A percentile compares a stretch with the other conserved stretches of the same genome.
Conservation (phyloP, 2,113 vertebrate species). For the Salminus brasiliensis region DNA sequence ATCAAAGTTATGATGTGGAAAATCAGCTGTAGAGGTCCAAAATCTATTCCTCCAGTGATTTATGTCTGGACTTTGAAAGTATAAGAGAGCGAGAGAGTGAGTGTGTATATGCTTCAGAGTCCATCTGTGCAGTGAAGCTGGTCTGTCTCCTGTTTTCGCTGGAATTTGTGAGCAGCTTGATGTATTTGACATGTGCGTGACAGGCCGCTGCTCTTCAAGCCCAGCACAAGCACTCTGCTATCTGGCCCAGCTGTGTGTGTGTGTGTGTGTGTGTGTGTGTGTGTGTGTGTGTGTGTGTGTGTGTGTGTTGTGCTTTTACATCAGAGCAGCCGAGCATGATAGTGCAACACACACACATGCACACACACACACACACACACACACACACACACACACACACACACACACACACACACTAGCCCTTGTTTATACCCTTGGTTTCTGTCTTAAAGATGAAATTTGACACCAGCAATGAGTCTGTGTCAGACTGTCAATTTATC, state of each 20-base stretch:
- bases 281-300: slow-evolving; percentile 45
- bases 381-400: slow-evolving; percentile 56
- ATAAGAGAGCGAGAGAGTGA: slow-evolving; percentile 49
- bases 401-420: slow-evolving; percentile 49
- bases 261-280: slow-evolving; percentile 64
- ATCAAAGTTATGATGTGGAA: background rate
- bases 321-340: slow-evolving; percentile 43
- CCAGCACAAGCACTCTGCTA: slow-evolving; percentile 72
- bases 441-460: slow-evolving; percentile 78
- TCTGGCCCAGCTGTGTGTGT: slow-evolving; percentile 78
- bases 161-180: slow-evolving; percentile 86
- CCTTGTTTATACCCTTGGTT: slow-evolving; percentile 78
- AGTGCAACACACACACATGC: slow-evolving; percentile 21
- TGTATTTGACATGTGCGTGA: slow-evolving; percentile 87
- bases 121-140: slow-evolving; percentile 70
- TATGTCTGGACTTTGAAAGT: slow-evolving; percentile 6
- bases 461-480: slow-evolving; percentile 77
- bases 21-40: background rate
- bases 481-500: slow-evolving; percentile 75
- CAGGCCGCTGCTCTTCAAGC: slow-evolving; percentile 77
- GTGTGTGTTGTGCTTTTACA: slow-evolving; percentile 39
- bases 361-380: slow-evolving; percentile 21
- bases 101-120: slow-evolving; percentile 44
- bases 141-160: slow-evolving; percentile 68
- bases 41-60: slow-evolving; percentile 1